Conservation (phyloP, 2,888 invertebrate species). For the Amiota mariae region DNA sequence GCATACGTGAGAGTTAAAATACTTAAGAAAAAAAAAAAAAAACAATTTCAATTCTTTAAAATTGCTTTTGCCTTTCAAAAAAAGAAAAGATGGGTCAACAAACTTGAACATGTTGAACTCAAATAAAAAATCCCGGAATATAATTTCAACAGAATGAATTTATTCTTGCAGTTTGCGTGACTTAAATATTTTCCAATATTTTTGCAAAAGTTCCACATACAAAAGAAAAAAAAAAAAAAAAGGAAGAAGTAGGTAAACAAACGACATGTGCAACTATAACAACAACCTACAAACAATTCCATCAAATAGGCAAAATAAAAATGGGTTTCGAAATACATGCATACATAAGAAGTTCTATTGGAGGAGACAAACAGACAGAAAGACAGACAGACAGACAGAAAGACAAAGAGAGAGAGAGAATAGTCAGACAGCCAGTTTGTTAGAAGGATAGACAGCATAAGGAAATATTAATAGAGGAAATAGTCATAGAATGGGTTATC, state of each 20-base stretch:
- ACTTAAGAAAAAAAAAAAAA: neutral
- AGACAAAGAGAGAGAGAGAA: neutral
- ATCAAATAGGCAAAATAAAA: too few species aligned
- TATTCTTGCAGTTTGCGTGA: constrained; percentile 33
- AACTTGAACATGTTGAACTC: constrained; percentile 43
- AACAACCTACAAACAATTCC: constrained; percentile 67
- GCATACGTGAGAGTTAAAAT: neutral
- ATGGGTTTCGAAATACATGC: too few species aligned
- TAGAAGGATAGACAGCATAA: too few species aligned
- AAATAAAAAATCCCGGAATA: neutral
- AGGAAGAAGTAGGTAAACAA: constrained; percentile 43
- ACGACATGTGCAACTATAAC: constrained; percentile 66
- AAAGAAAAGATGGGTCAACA: constrained; percentile 50
- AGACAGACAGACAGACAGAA: neutral
- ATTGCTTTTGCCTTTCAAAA: neutral
- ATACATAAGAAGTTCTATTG: too few species aligned
- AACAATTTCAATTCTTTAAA: neutral
- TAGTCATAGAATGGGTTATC: too few species aligned
- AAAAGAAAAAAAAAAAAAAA: too few species aligned
- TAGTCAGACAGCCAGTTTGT: too few species aligned
- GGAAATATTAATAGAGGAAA: too few species aligned
- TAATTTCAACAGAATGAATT: constrained; percentile 5
- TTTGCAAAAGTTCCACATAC: constrained; percentile 20
- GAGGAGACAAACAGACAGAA: neutral
- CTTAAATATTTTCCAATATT: constrained; percentile 32